Percentiles rank a stretch among this genome's conserved stretches.
Evolutionary conservation across 2,113 vertebrate genomes (phyloP).

Genomic region (Salminus brasiliensis): DNA sequence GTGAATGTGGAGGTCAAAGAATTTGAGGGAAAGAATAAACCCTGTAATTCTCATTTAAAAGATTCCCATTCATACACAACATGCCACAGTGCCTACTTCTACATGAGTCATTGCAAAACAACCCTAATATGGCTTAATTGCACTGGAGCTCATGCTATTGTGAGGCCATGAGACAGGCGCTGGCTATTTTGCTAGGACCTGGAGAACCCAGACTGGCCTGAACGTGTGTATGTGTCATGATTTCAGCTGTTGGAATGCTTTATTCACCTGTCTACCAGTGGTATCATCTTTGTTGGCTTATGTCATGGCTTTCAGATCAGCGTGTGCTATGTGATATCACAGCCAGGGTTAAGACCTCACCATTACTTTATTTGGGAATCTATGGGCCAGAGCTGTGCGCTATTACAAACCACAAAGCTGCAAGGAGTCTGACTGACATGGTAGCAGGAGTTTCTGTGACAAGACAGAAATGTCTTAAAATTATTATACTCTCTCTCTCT

Average conservation of each 20-base stretch:
- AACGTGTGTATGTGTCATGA: constrained; percentile 26
- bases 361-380: too few species aligned
- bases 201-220: neutral
- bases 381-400: neutral
- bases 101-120: neutral
- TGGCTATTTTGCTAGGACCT: neutral
- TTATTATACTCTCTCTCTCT: neutral
- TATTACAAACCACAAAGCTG: neutral
- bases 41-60: neutral
- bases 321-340: neutral
- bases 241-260: constrained; percentile 6
- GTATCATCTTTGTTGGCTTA: neutral
- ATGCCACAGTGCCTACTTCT: neutral
- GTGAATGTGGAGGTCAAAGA: neutral
- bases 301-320: constrained; percentile 2
- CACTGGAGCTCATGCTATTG: neutral
- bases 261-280: constrained; percentile 26
- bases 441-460: neutral
- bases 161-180: neutral
- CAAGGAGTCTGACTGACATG: neutral
- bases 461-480: neutral
- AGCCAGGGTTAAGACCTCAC: neutral
- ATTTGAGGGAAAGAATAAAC: neutral
- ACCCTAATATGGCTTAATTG: constrained; percentile 19
- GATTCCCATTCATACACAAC: neutral